Conservation (phyloP, 1,140 invertebrate genomes). For the Eurosta solidaginis region DNA sequence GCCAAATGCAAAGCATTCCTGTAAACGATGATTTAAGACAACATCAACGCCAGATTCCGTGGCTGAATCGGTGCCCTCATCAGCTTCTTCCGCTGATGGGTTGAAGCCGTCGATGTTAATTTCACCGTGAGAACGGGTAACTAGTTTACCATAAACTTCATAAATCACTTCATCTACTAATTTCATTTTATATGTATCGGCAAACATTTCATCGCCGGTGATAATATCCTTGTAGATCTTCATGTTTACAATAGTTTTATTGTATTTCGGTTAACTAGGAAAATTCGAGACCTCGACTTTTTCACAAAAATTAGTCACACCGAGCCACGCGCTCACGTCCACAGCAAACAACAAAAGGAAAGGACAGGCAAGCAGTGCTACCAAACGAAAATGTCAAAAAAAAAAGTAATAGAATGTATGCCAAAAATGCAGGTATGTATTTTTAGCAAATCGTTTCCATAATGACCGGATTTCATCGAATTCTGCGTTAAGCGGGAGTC, state of each 20-base stretch:
- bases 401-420: background rate
- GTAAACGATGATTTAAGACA: slow-evolving; percentile 88
- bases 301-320: slow-evolving; percentile 42
- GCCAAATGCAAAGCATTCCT: slow-evolving; percentile 82
- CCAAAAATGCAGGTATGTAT: too few relatives aligned
- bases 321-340: slow-evolving; percentile 52
- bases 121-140: slow-evolving; percentile 77
- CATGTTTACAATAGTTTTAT: slow-evolving; percentile 72
- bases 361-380: background rate
- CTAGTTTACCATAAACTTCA: slow-evolving; percentile 90
- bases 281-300: slow-evolving; percentile 23
- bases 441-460: too few relatives aligned
- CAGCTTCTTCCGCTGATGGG: slow-evolving; percentile 88
- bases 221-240: slow-evolving; percentile 95
- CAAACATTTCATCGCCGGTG: slow-evolving; percentile 96
- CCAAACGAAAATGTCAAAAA: background rate
- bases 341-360: slow-evolving; percentile 41
- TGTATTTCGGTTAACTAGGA: background rate
- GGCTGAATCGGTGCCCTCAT: slow-evolving; percentile 79
- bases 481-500: too few relatives aligned
- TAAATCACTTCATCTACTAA: slow-evolving; percentile 91
- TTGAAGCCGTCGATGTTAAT: slow-evolving; percentile 85
- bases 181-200: slow-evolving; percentile 95
- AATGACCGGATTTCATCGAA: too few relatives aligned
- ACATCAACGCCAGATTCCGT: slow-evolving; percentile 87